Percentiles rank a stretch among this genome's conserved stretches.
Conservation (phyloP, 1,140 invertebrate species). For the Tetramorium simillimum region DNA sequence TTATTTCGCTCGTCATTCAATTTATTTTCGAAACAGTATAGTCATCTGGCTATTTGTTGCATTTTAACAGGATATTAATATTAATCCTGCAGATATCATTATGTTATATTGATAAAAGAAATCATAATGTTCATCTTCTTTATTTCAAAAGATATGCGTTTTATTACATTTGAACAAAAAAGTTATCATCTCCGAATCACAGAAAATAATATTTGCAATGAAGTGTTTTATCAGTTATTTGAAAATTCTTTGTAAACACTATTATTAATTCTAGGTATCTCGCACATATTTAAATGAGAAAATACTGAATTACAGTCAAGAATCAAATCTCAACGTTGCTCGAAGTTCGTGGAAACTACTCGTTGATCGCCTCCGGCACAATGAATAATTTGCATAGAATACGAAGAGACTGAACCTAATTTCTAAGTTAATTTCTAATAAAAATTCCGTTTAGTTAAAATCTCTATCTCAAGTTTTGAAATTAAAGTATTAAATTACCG, state of each 20-base stretch:
- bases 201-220: neutral
- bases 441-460: conserved; percentile 50
- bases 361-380: conserved; percentile 65
- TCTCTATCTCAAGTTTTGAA: conserved; percentile 1
- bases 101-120: neutral
- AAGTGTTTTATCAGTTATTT: neutral
- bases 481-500: conserved; percentile 14
- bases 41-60: neutral
- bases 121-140: neutral
- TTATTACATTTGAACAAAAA: neutral
- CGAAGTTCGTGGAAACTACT: conserved; percentile 69
- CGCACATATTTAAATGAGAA: conserved; percentile 65
- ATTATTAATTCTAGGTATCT: conserved; percentile 54
- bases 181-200: neutral
- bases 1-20: neutral
- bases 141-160: neutral
- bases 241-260: neutral
- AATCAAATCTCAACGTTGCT: conserved; percentile 68
- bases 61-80: conserved; percentile 5
- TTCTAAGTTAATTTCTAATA: conserved; percentile 63
- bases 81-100: neutral
- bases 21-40: conserved; percentile 8
- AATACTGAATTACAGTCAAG: conserved; percentile 38
- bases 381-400: conserved; percentile 72
- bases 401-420: conserved; percentile 63